Percentiles rank a stretch among this genome's conserved stretches.
Evolutionary conservation across 2,797 vertebrate species (phyloP).

Genomic region (Lindbergichthys nudifrons): DNA sequence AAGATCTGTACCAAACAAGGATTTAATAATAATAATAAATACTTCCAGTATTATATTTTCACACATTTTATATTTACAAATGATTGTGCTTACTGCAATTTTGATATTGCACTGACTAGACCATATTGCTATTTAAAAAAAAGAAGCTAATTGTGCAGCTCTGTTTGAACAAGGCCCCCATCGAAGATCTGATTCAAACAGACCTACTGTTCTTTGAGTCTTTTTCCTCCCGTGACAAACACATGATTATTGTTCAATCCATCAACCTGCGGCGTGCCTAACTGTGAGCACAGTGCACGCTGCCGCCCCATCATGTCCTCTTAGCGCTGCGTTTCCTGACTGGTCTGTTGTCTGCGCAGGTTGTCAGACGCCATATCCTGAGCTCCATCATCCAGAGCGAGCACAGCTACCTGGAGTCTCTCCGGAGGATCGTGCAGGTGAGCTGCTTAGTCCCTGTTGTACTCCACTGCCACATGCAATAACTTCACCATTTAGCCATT

Average conservation of each 20-base stretch:
- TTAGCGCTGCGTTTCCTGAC: conserved; percentile 62
- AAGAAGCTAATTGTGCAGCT: no score
- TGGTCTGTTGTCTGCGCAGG: conserved; percentile 80
- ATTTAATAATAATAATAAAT: no score
- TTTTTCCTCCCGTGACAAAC: conserved; percentile 55
- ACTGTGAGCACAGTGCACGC: conserved; percentile 45
- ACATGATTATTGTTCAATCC: conserved; percentile 65
- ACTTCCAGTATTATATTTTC: no score
- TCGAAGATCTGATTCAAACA: no score
- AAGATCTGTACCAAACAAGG: no score
- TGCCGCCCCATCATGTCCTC: conserved; percentile 59
- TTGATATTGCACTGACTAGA: no score
- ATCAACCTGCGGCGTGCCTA: conserved; percentile 53
- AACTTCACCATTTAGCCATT: conserved; percentile 55
- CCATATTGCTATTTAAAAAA: no score
- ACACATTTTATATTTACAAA: no score
- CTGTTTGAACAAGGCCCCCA: no score
- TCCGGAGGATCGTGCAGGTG: conserved; percentile 93
- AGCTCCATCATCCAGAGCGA: conserved; percentile 96
- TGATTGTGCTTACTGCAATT: no score
- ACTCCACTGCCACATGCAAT: conserved; percentile 72
- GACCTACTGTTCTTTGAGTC: conserved; percentile 26
- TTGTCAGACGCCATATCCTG: conserved; percentile 93
- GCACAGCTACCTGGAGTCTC: conserved; percentile 92
- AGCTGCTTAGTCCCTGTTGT: conserved; percentile 60